Evolutionary conservation across 2,113 vertebrate genomes (phyloP), one percentile per base, ranked within the genome.

Genomic region (Trochalopteron elliotii): DNA sequence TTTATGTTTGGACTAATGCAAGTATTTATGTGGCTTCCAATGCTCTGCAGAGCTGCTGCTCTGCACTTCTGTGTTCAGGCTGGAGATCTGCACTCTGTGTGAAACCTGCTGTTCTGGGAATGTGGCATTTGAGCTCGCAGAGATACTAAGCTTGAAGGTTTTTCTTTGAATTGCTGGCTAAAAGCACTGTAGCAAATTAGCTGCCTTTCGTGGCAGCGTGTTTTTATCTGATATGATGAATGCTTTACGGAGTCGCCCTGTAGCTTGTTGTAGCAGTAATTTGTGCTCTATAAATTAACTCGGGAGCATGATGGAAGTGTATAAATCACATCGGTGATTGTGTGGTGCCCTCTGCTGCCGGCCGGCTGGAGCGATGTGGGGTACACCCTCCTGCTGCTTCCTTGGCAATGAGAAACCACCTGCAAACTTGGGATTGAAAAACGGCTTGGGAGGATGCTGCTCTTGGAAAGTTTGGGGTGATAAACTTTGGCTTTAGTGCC

Each of bases 281-380:
- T 96, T 94, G 83, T 89, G 95, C 88, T 94, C 92, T 82, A 50
- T 96, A 94, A 94, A 96, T 95, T 92, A 96, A 87, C 85, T 92
- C 2, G 1, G 0, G 37, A 90, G 31, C 74, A 9, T 87, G 92
- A 96, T 93, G 86, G 88, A 95, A 92, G 85, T 94, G 20, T 60
- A 89, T 96, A 93, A 95, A 97, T 97, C 94, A 96, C 90, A 96
- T 94, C 40, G 87, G 52, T 89, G 93, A 96, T 96, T 86, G 83
- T 93, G 95, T 95, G 93, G 95, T 97, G 95, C 96, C 95, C 94
- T 97, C 96, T 95, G 92, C 94, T 96, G 96, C 95, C 80, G 85
- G 93, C 64, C 5, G 10, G 55, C 83, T 84, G 68, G 45, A 96
- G 80, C 45, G 69, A 59, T 89, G 72, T 65, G 77, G 76, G 69